These are phyloP conservation scores for Pseudorasbora parva DNA, from an alignment of 2,113 vertebrate genomes.

Conservation along the genomic window DNA sequence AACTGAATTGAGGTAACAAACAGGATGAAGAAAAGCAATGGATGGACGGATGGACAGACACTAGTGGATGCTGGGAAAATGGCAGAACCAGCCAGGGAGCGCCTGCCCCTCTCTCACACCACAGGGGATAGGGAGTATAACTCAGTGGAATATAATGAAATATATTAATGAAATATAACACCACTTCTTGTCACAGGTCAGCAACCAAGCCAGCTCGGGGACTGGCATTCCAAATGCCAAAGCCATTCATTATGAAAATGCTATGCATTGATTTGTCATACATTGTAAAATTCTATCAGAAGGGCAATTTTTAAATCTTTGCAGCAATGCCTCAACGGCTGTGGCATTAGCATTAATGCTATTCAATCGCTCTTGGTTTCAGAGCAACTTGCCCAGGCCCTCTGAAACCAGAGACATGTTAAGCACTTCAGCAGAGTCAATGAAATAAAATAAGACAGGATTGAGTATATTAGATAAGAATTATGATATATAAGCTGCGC, in stretches of 20 bases:
- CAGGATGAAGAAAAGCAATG: not conserved
- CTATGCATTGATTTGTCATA: slow-evolving; percentile 78
- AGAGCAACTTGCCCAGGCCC: slow-evolving; percentile 6
- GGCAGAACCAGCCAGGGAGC: not conserved
- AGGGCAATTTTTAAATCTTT: slow-evolving; percentile 68
- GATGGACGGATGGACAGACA: not conserved
- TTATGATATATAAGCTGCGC: slow-evolving; percentile 40
- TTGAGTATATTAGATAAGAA: slow-evolving; percentile 30
- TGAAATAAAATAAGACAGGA: slow-evolving; percentile 22
- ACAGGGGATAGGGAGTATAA: slow-evolving; percentile 7
- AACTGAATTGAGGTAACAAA: not conserved
- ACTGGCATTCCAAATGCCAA: slow-evolving; percentile 72
- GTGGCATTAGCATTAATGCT: slow-evolving; percentile 59
- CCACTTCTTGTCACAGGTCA: slow-evolving; percentile 62
- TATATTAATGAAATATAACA: slow-evolving; percentile 61
- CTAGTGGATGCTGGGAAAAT: slow-evolving; percentile 34
- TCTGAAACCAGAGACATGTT: slow-evolving; percentile 27
- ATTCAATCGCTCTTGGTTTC: slow-evolving; percentile 41
- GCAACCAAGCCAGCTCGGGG: slow-evolving; percentile 48
- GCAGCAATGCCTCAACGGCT: slow-evolving; percentile 54
- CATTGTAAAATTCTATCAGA: slow-evolving; percentile 64
- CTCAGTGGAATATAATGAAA: slow-evolving; percentile 51
- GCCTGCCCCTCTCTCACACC: slow-evolving; percentile 10
- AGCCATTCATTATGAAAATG: slow-evolving; percentile 74
- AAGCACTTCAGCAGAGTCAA: slow-evolving; percentile 39